Conservation (phyloP, 2,797 vertebrate genomes). For the Arnoldichthys spilopterus region DNA sequence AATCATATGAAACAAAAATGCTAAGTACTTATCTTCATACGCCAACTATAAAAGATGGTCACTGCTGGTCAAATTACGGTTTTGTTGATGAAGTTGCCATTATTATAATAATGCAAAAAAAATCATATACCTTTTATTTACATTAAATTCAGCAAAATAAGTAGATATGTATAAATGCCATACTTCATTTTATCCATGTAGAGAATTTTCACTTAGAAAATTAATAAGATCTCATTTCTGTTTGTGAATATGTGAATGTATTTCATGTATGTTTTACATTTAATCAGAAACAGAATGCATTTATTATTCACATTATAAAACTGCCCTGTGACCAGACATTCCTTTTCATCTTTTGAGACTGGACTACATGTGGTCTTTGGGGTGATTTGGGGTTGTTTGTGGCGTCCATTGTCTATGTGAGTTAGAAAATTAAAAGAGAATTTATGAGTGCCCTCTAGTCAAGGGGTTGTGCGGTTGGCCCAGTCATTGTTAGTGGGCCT, state of each 20-base stretch:
- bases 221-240: too few species aligned
- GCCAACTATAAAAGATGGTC: not conserved
- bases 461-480: constrained; percentile 63
- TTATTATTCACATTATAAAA: constrained; percentile 19
- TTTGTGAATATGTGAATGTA: too few species aligned
- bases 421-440: constrained; percentile 59
- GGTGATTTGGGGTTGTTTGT: constrained; percentile 43
- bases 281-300: not conserved
- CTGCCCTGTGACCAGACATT: not conserved
- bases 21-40: not conserved
- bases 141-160: too few species aligned
- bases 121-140: too few species aligned
- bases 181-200: too few species aligned
- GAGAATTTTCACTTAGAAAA: too few species aligned
- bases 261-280: not conserved
- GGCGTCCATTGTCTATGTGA: constrained; percentile 53
- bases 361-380: constrained; percentile 30
- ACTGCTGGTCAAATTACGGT: not conserved
- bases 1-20: constrained; percentile 5
- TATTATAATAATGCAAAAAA: too few species aligned
- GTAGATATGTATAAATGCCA: too few species aligned
- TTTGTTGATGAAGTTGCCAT: too few species aligned
- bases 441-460: constrained; percentile 63
- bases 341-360: constrained; percentile 13
- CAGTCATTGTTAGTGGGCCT: constrained; percentile 68